Conservation (phyloP, 2,797 vertebrate genomes). For the Betta splendens region DNA sequence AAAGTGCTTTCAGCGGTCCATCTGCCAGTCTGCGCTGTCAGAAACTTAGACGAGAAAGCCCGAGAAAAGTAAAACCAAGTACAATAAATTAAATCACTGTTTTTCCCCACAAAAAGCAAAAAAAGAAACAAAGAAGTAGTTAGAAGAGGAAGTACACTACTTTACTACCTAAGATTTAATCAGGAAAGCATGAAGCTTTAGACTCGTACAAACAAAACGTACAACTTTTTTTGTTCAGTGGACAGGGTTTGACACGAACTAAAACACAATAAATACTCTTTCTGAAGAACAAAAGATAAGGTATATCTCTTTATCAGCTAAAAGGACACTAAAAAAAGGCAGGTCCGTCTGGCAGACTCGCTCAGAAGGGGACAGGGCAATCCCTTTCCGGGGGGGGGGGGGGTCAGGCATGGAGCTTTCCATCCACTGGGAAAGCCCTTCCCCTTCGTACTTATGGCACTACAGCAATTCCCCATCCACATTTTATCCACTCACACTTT, state of each 20-base stretch:
- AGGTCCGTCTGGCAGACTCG: slow-evolving; percentile 74
- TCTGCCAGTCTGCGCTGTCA: slow-evolving; percentile 54
- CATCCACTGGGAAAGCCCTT: slow-evolving; percentile 62
- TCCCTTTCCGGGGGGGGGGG: slow-evolving; percentile 24
- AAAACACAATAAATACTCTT: slow-evolving; percentile 84
- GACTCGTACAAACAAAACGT: slow-evolving; percentile 73
- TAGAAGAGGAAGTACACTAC: slow-evolving; percentile 69
- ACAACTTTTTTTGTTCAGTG: slow-evolving; percentile 72
- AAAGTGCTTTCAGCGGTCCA: slow-evolving; percentile 56
- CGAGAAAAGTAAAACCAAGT: slow-evolving; percentile 53
- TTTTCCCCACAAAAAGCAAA: slow-evolving; percentile 43
- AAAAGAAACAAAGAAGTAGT: slow-evolving; percentile 58
- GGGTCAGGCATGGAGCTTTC: slow-evolving; percentile 26
- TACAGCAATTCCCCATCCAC: slow-evolving; percentile 83
- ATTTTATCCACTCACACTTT: slow-evolving; percentile 53
- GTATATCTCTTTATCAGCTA: slow-evolving; percentile 71
- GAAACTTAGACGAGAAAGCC: slow-evolving; percentile 52
- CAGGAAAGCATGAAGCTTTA: slow-evolving; percentile 73
- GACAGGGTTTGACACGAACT: slow-evolving; percentile 74
- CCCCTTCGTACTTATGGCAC: slow-evolving; percentile 86
- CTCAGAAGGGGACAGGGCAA: slow-evolving; percentile 56
- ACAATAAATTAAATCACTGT: slow-evolving; percentile 74
- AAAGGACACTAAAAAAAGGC: slow-evolving; percentile 72
- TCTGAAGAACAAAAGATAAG: slow-evolving; percentile 75
- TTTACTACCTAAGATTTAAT: slow-evolving; percentile 74